A percentile compares a stretch with the other conserved stretches of the same genome.
Evolutionary conservation across 2,113 vertebrate genomes (phyloP).

Genomic region (Craseonycteris thonglongyai): DNA sequence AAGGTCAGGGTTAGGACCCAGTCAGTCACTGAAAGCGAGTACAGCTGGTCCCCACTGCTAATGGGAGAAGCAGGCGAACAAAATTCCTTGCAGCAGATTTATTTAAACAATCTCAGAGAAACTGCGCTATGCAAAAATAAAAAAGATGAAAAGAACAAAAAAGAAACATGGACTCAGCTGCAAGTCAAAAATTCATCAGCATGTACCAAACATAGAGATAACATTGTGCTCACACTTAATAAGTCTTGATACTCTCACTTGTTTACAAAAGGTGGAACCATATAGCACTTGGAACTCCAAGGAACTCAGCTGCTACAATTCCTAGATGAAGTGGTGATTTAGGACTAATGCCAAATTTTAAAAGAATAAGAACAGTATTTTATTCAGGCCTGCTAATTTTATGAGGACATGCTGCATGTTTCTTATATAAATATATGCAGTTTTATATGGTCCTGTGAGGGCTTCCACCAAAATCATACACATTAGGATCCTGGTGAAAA

Average conservation of each 20-base stretch:
- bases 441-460: not conserved
- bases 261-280: not conserved
- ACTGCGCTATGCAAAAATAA: not conserved
- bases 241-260: not conserved
- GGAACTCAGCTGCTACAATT: not conserved
- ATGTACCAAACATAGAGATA: not conserved
- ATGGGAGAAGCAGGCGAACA: not conserved
- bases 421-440: constrained; percentile 12
- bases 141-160: not conserved
- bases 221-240: not conserved
- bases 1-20: rapidly evolving
- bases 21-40: too few relatives aligned
- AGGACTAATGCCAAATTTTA: not conserved
- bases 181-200: constrained; percentile 7
- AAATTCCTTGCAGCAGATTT: not conserved
- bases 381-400: not conserved
- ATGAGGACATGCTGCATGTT: not conserved
- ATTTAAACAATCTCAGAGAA: not conserved
- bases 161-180: not conserved
- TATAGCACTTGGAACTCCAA: not conserved
- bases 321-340: not conserved
- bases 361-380: not conserved
- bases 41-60: not conserved
- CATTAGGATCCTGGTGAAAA: not conserved
- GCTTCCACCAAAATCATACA: not conserved